Evolutionary conservation across 2,888 invertebrate species (phyloP).

Genomic region (Sinopyrophorus schimmeli): DNA sequence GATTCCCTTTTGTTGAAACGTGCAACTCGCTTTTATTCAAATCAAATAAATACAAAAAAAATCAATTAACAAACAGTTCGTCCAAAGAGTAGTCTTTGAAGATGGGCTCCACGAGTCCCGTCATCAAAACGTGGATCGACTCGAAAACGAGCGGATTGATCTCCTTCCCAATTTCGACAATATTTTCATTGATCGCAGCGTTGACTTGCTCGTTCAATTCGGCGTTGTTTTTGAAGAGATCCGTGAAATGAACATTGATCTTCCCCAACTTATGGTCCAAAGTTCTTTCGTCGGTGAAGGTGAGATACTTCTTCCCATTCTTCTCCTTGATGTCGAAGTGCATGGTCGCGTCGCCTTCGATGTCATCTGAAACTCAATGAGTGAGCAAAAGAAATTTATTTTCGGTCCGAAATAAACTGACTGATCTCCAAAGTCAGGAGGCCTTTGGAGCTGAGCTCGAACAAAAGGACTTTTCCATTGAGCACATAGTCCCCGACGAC

Average conservation of each 20-base stretch:
- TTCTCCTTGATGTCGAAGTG: neutral
- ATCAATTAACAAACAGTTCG: slow-evolving; percentile 14
- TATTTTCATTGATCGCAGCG: slow-evolving; percentile 7
- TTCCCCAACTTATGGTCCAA: neutral
- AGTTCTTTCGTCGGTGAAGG: too few relatives aligned
- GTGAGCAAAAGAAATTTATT: too few relatives aligned
- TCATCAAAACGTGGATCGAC: neutral
- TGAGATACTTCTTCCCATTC: too few relatives aligned
- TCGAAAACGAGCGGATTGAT: slow-evolving; percentile 6
- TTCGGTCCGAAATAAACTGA: too few relatives aligned
- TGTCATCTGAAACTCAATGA: slow-evolving; percentile 3
- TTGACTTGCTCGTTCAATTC: slow-evolving; percentile 11
- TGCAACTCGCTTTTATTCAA: too few relatives aligned
- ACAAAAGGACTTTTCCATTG: slow-evolving; percentile 15
- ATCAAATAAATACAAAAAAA: too few relatives aligned
- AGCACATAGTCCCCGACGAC: slow-evolving; percentile 1
- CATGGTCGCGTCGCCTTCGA: neutral
- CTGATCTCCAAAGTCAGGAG: neutral
- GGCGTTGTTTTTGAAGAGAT: slow-evolving; percentile 10
- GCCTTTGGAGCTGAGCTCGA: slow-evolving; percentile 4
- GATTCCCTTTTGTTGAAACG: slow-evolving; percentile 23
- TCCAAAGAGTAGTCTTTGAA: slow-evolving; percentile 11
- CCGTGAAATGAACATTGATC: neutral
- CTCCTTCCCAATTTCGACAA: slow-evolving; percentile 5
- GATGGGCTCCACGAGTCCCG: neutral